These are phyloP conservation scores for Steinernema hermaphroditum DNA, from an alignment of 2,888 invertebrate genomes.

Conservation along the genomic window DNA sequence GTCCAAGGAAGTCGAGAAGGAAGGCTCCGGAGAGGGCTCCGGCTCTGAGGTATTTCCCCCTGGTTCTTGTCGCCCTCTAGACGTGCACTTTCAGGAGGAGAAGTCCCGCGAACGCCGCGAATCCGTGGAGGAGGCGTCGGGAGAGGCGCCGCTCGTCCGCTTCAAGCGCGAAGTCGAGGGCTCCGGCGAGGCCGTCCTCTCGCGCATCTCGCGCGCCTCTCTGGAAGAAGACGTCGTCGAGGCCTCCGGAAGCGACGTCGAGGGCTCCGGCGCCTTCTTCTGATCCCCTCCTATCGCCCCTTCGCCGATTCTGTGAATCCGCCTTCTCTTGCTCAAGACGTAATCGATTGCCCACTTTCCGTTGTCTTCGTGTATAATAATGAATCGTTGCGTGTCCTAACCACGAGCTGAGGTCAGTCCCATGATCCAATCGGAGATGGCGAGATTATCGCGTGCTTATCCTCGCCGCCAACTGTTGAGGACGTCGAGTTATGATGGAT, in stretches of 20 bases:
- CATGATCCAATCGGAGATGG: not conserved
- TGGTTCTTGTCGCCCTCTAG: not conserved
- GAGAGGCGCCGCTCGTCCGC: not conserved
- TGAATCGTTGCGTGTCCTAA: not conserved
- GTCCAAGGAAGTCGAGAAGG: conserved; percentile 12
- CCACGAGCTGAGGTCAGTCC: not conserved
- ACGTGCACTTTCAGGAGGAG: not conserved
- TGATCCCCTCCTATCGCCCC: not conserved
- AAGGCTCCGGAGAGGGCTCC: not conserved
- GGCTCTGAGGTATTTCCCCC: not conserved
- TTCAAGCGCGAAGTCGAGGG: conserved; percentile 1
- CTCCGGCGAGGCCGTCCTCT: conserved; percentile 9
- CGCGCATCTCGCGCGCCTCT: not conserved
- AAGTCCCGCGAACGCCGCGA: conserved; percentile 15
- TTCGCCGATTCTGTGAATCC: conserved; percentile 4
- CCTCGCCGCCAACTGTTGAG: not conserved
- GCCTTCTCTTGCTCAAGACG: not conserved
- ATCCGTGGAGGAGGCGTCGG: conserved; percentile 6
- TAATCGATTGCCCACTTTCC: not conserved
- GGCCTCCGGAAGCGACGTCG: not conserved
- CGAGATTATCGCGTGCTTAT: not conserved
- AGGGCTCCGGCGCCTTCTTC: not conserved
- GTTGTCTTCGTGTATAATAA: not conserved
- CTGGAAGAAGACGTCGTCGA: not conserved
- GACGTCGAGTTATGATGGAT: conserved; percentile 7